Evolutionary conservation across 2,113 vertebrate species (phyloP).

Genomic region (Mobula hypostoma): DNA sequence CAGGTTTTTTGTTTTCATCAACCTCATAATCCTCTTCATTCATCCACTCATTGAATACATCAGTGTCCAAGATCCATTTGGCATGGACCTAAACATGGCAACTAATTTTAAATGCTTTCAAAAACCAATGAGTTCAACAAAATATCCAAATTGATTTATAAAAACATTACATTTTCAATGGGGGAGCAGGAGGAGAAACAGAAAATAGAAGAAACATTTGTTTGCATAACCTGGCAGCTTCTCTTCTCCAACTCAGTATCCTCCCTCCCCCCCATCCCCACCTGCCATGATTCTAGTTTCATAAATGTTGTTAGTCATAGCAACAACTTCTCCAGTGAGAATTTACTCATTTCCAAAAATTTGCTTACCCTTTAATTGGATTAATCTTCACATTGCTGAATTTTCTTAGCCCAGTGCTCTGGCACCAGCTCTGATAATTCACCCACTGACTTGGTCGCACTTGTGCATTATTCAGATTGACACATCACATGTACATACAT

Average conservation of each 20-base stretch:
- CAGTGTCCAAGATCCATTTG: constrained; percentile 89
- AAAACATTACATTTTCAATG: background rate
- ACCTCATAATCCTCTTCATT: constrained; percentile 96
- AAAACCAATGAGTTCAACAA: background rate
- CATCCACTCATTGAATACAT: constrained; percentile 96
- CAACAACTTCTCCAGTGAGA: background rate
- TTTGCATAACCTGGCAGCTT: background rate
- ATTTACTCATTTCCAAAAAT: background rate
- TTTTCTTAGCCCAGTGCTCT: background rate
- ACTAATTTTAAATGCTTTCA: accelerated
- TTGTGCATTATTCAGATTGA: background rate
- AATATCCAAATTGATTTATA: too few relatives aligned
- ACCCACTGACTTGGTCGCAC: background rate
- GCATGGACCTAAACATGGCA: constrained; percentile 70
- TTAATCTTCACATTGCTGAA: background rate
- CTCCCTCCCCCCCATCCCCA: too few relatives aligned
- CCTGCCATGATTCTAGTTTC: background rate
- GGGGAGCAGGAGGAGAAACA: too few relatives aligned
- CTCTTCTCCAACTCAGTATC: background rate
- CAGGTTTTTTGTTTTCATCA: constrained; percentile 83
- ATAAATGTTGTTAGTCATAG: background rate
- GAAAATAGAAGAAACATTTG: background rate
- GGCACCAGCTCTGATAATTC: background rate
- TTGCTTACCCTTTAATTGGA: background rate
- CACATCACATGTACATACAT: too few relatives aligned